Percentiles rank a stretch among this genome's conserved stretches.
These are phyloP conservation scores for Crepidodera aurea DNA, from an alignment of 2,888 invertebrate species.

Conservation along the genomic window DNA sequence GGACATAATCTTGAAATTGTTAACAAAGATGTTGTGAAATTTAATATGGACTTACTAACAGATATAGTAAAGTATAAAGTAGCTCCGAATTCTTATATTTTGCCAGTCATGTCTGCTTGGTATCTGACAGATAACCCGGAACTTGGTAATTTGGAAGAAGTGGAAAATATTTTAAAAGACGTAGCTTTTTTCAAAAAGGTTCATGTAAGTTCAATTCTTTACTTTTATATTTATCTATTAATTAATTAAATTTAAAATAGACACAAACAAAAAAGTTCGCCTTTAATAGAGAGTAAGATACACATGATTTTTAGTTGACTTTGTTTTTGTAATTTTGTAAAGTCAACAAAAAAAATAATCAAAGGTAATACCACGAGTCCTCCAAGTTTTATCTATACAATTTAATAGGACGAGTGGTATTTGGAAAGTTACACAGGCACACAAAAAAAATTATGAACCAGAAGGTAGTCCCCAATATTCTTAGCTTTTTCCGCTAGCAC, in stretches of 20 bases:
- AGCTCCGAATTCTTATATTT: not conserved
- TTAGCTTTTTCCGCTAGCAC: not conserved
- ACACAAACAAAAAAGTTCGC: too few relatives aligned
- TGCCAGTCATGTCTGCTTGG: conserved; percentile 13
- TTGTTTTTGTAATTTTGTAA: not conserved
- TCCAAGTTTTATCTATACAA: too few relatives aligned
- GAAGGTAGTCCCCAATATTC: not conserved
- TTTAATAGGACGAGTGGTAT: too few relatives aligned
- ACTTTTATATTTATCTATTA: not conserved
- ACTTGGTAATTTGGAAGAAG: not conserved
- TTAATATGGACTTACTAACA: conserved; percentile 8
- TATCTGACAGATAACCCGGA: not conserved
- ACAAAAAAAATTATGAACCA: too few relatives aligned
- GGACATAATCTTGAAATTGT: conserved; percentile 11
- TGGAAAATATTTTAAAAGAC: conserved; percentile 8
- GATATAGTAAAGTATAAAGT: conserved; percentile 16
- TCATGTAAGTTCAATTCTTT: not conserved
- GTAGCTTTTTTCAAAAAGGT: conserved; percentile 17
- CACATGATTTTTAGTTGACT: not conserved
- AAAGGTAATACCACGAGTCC: too few relatives aligned
- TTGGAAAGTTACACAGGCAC: too few relatives aligned
- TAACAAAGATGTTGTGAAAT: conserved; percentile 4
- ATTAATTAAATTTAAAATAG: not conserved
- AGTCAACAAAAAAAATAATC: not conserved
- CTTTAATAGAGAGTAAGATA: not conserved